Conservation (phyloP, 1,140 invertebrate species). For the Macrocentrus cingulum region DNA sequence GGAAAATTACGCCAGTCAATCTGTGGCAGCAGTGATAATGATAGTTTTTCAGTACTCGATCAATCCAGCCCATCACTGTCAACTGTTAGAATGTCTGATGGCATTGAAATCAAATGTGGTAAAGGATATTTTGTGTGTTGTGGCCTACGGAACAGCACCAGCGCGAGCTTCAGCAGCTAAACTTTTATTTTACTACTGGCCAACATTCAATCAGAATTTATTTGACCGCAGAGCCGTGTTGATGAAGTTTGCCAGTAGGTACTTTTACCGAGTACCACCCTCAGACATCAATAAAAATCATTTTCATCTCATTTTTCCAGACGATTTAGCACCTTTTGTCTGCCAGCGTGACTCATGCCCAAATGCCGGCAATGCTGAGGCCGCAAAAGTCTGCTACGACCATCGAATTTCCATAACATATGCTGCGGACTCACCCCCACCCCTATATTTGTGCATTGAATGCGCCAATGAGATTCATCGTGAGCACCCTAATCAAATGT, state of each 20-base stretch:
- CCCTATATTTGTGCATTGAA: constrained; percentile 93
- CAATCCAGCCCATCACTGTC: constrained; percentile 93
- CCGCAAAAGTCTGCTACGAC: constrained; percentile 89
- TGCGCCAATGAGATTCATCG: constrained; percentile 91
- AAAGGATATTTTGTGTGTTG: constrained; percentile 92
- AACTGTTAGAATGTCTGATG: constrained; percentile 93
- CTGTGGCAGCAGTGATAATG: constrained; percentile 93
- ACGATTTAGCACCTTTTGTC: constrained; percentile 73
- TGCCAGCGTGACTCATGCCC: constrained; percentile 86
- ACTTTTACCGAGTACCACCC: background rate
- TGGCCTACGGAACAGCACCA: constrained; percentile 93
- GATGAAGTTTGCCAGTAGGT: constrained; percentile 83
- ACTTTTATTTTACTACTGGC: constrained; percentile 98
- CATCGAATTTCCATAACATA: constrained; percentile 82
- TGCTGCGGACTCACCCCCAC: constrained; percentile 85
- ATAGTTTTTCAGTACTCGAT: constrained; percentile 95
- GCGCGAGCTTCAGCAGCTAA: constrained; percentile 92
- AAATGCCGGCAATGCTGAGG: constrained; percentile 80
- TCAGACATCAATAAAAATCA: no score
- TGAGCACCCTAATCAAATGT: constrained; percentile 80
- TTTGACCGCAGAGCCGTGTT: constrained; percentile 88
- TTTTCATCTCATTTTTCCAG: constrained; percentile 43
- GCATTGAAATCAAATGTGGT: constrained; percentile 84
- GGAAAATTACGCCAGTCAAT: constrained; percentile 86
- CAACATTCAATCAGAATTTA: constrained; percentile 92